Conservation (phyloP, 1,140 invertebrate genomes). For the Manduca sexta region DNA sequence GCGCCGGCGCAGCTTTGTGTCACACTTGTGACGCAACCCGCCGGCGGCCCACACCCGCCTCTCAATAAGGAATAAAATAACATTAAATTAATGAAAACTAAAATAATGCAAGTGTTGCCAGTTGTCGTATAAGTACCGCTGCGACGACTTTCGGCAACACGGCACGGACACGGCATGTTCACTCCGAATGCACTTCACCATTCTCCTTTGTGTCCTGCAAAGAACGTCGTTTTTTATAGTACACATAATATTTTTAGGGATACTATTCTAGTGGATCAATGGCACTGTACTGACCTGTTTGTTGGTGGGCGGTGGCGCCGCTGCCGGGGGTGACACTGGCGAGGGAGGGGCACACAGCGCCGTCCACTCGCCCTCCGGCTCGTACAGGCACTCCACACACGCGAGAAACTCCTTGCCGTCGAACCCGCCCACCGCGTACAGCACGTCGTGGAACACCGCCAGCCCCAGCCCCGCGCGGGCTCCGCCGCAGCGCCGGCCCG, state of each 20-base stretch:
- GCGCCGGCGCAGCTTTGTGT: too few relatives aligned
- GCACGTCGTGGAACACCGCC: conserved; percentile 77
- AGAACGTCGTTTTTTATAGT: not conserved
- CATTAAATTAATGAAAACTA: too few relatives aligned
- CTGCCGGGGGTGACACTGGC: conserved; percentile 4
- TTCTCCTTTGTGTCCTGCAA: not conserved
- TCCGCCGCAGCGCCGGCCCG: conserved; percentile 73
- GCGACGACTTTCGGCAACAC: too few relatives aligned
- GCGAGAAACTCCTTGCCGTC: conserved; percentile 86
- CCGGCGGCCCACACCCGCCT: too few relatives aligned
- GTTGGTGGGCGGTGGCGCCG: not conserved
- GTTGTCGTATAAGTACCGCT: too few relatives aligned
- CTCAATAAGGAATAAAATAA: too few relatives aligned
- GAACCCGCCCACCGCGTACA: conserved; percentile 88
- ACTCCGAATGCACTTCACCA: not conserved
- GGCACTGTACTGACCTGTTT: too few relatives aligned
- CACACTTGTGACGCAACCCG: too few relatives aligned
- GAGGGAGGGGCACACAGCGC: conserved; percentile 71
- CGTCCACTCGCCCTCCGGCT: conserved; percentile 82
- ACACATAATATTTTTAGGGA: too few relatives aligned
- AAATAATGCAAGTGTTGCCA: too few relatives aligned
- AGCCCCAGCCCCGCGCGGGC: conserved; percentile 82
- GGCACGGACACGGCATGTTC: not conserved
- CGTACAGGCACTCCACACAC: conserved; percentile 86
- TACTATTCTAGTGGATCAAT: too few relatives aligned